Conservation (phyloP, 2,797 vertebrate genomes). For the Accipiter fasciatus region DNA sequence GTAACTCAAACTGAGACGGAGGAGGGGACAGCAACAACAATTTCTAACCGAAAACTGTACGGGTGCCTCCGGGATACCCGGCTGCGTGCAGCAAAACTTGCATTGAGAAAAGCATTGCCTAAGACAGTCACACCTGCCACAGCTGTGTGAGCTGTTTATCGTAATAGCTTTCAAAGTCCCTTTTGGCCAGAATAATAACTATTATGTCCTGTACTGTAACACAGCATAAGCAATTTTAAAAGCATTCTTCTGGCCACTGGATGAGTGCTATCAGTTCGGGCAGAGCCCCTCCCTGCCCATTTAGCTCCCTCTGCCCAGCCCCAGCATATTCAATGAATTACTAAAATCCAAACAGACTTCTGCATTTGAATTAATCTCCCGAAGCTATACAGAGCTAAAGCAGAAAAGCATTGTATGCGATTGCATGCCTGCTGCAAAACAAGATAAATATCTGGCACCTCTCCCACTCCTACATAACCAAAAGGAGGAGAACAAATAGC, state of each 20-base stretch:
- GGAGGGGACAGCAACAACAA: background rate
- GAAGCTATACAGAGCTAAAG: background rate
- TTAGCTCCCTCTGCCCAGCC: background rate
- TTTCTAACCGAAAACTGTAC: rapidly evolving
- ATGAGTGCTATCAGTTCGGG: background rate
- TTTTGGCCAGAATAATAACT: background rate
- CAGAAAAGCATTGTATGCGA: background rate
- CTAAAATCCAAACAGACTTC: background rate
- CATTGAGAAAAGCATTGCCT: rapidly evolving
- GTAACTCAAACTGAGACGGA: rapidly evolving
- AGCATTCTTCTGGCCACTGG: background rate
- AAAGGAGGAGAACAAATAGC: background rate
- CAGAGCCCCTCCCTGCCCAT: background rate
- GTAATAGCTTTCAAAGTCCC: background rate
- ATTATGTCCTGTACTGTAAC: background rate
- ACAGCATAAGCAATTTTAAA: background rate
- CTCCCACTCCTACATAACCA: background rate
- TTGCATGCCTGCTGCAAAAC: background rate
- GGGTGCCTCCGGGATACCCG: rapidly evolving
- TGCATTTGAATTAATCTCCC: background rate
- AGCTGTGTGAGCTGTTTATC: background rate
- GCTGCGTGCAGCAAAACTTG: background rate
- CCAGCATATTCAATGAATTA: background rate
- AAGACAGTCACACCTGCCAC: background rate
- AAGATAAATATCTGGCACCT: background rate